phyloP scores from a whole-genome alignment of 2,888 invertebrate genomes.

The Temnothorax ravouxi region DNA sequence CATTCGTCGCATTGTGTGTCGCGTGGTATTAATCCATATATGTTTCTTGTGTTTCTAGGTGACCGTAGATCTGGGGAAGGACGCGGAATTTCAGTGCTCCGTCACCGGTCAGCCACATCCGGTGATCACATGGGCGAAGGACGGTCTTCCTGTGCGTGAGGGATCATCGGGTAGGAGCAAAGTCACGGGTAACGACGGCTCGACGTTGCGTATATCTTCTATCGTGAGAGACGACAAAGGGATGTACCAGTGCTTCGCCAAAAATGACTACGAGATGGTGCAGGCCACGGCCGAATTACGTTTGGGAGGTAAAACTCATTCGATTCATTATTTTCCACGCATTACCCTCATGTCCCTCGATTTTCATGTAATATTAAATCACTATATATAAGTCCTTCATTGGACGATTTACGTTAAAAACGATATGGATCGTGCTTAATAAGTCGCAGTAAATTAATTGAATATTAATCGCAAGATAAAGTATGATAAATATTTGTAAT shows the following conservation, averaged over 20 bases:
- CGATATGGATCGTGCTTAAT: background rate
- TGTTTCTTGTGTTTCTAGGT: conserved; percentile 90
- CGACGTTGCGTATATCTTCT: conserved; percentile 85
- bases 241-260: conserved; percentile 96
- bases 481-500: background rate
- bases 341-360: background rate
- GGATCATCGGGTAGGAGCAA: conserved; percentile 83
- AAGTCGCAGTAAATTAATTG: background rate
- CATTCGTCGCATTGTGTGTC: background rate
- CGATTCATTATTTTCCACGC: background rate
- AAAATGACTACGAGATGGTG: conserved; percentile 94
- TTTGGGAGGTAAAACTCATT: conserved; percentile 90
- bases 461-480: background rate
- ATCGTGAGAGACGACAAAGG: conserved; percentile 94
- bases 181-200: conserved; percentile 83
- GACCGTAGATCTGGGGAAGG: conserved; percentile 94
- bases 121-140: conserved; percentile 87
- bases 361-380: background rate
- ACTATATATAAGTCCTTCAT: background rate
- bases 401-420: background rate
- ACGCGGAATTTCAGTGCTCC: conserved; percentile 95
- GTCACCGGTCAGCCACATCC: conserved; percentile 93
- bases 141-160: conserved; percentile 86
- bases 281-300: conserved; percentile 94
- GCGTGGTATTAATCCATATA: background rate